Evolutionary conservation across 2,113 vertebrate genomes (phyloP), one percentile per base, ranked within the genome.

Genomic region (Rhineura floridana): DNA sequence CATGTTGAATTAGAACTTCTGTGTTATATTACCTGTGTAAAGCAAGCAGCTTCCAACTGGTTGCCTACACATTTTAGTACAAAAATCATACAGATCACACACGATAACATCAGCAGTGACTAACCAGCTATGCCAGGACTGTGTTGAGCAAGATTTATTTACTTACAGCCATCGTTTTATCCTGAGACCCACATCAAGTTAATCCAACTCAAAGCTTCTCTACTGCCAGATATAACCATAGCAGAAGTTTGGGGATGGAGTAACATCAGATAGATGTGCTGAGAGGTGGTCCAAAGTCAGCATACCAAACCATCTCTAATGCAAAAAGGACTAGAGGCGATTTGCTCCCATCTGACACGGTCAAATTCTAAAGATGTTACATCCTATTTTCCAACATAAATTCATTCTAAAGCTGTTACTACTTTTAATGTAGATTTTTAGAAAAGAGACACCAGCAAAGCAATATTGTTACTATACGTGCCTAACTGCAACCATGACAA

Each of bases 231-330:
- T n/a, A 50, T 6, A 59, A 50, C 36, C 50, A 4, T 21, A 62
- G 46, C 39, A 15, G 6, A 39, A n/a, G 17, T 1, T 17, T 46
- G 28, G 13, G 33, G 6, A 2, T 72, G 36, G 9, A 30, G 52
- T 28, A 28, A 70, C n/a, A 44, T 3, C 28, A 52, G 21, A 33
- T 0, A 13, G 65, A 2, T 0, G 2, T 6, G 1, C 25, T 30
- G 55, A 80, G 1, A 46, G 1, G 75, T 69, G 0, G 46, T 59
- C 17, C 67, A 36, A 44, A 65, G 84, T 8, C 48, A 88, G 21
- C 25, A 50, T 62, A 13, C 6, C 46, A 81, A 65, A 63, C 25
- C 1, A 0, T 52, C n/a, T 83, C 69, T 87, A 79, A 2, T 9
- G 48, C 9, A 62, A n/a, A 86, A 12, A 6, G 0, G 28, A 15